Evolutionary conservation across 2,888 invertebrate species (phyloP).

Genomic region (Oasisia sp.): DNA sequence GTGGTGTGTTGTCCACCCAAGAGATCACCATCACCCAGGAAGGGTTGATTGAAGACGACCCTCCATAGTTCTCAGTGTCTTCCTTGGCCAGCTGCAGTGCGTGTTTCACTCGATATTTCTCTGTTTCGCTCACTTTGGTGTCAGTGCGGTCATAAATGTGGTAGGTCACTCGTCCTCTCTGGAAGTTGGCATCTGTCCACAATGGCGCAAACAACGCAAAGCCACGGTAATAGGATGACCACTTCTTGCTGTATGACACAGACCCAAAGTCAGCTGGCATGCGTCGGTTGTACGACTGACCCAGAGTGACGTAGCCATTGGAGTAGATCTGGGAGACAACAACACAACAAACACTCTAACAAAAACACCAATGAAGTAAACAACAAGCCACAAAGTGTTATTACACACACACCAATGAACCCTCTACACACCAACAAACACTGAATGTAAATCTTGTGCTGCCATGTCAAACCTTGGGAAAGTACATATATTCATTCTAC

Average conservation of each 20-base stretch:
- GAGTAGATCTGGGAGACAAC: slow-evolving; percentile 19
- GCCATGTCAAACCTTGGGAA: too few relatives aligned
- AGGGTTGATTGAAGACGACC: background rate
- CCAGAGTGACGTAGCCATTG: slow-evolving; percentile 21
- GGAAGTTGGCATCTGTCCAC: background rate
- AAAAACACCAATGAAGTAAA: too few relatives aligned
- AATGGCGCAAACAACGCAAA: background rate
- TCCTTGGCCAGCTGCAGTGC: background rate
- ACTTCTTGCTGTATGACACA: background rate
- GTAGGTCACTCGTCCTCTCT: background rate
- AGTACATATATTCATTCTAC: too few relatives aligned
- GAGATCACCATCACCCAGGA: slow-evolving; percentile 18
- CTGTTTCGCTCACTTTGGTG: background rate
- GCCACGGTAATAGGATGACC: background rate
- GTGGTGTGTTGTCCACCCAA: slow-evolving; percentile 14
- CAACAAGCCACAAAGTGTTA: too few relatives aligned
- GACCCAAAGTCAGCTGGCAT: background rate
- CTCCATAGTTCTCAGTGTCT: background rate
- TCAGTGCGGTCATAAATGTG: slow-evolving; percentile 13
- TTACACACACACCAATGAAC: too few relatives aligned
- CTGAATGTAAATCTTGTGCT: too few relatives aligned
- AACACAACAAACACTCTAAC: background rate
- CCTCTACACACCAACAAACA: too few relatives aligned
- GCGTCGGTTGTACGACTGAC: slow-evolving; percentile 8
- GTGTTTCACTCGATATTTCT: slow-evolving; percentile 3